Evolutionary conservation across 1,140 invertebrate genomes (phyloP).

Genomic region (Metaphire vulgaris): DNA sequence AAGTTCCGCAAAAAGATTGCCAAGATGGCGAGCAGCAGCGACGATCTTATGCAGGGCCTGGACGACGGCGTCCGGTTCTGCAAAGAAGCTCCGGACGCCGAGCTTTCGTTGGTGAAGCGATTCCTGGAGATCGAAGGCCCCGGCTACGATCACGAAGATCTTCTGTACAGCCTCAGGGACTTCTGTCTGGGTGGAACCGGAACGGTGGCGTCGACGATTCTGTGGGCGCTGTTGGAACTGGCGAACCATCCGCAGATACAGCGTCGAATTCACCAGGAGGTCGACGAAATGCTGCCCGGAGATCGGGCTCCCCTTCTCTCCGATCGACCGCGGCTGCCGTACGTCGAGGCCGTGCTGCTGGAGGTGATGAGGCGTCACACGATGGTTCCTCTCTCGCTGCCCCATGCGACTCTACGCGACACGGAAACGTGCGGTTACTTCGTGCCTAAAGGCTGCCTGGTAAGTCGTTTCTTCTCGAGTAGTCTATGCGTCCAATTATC

Average conservation of each 20-base stretch:
- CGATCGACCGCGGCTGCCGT: constrained; percentile 36
- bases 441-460: constrained; percentile 37
- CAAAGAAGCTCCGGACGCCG: neutral
- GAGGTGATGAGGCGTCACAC: constrained; percentile 40
- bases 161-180: constrained; percentile 13
- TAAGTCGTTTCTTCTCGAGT: too few species aligned
- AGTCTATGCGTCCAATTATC: too few species aligned
- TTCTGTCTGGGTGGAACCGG: constrained; percentile 46
- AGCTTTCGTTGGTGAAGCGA: neutral
- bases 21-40: neutral
- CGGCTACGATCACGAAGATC: neutral
- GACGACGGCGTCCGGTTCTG: neutral
- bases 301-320: constrained; percentile 33
- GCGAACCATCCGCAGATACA: constrained; percentile 48
- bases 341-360: constrained; percentile 38
- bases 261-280: constrained; percentile 39
- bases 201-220: constrained; percentile 44
- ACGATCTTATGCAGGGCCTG: neutral
- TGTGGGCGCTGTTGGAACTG: constrained; percentile 45
- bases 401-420: constrained; percentile 36
- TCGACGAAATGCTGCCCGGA: constrained; percentile 40
- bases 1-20: neutral
- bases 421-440: constrained; percentile 40
- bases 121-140: neutral
- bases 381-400: constrained; percentile 46